These are phyloP conservation scores for Epinephelus malabaricus DNA, from an alignment of 2,797 vertebrate species.

Conservation along the genomic window DNA sequence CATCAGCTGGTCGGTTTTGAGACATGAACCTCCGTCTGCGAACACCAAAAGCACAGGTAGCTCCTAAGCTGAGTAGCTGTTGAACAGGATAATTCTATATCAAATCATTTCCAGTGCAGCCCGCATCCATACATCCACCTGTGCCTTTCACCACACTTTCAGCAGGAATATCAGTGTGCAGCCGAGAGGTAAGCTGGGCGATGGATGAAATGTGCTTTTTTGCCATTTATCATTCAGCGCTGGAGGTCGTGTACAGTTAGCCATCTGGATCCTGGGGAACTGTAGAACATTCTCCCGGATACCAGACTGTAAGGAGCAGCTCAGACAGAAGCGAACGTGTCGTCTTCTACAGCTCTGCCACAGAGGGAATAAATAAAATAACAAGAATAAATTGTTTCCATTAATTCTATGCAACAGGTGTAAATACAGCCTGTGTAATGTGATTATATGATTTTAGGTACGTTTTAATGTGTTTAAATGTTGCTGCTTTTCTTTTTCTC, in stretches of 20 bases:
- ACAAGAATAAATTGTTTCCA: not conserved
- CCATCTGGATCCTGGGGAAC: constrained; percentile 85
- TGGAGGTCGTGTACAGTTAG: constrained; percentile 88
- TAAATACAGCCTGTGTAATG: constrained; percentile 11
- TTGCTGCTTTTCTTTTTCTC: constrained; percentile 9
- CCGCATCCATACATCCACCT: constrained; percentile 70
- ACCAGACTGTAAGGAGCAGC: constrained; percentile 77
- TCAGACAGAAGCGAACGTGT: constrained; percentile 48
- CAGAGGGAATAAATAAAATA: constrained; percentile 18
- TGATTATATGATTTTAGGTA: not conserved
- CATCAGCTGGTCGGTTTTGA: constrained; percentile 54
- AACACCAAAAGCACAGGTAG: constrained; percentile 66
- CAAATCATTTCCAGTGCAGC: constrained; percentile 68
- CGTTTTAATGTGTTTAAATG: not conserved
- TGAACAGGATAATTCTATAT: constrained; percentile 62
- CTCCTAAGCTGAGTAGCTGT: constrained; percentile 56
- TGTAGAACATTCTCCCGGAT: constrained; percentile 85
- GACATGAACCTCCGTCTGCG: constrained; percentile 55
- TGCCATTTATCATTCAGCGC: constrained; percentile 87
- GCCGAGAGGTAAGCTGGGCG: constrained; percentile 78
- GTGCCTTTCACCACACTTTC: constrained; percentile 76
- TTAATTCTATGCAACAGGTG: not conserved
- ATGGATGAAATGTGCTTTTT: constrained; percentile 86
- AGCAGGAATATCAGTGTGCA: constrained; percentile 79
- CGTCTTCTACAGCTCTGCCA: constrained; percentile 5